Conservation (phyloP, 2,888 invertebrate species). For the Drosophila atripex region DNA sequence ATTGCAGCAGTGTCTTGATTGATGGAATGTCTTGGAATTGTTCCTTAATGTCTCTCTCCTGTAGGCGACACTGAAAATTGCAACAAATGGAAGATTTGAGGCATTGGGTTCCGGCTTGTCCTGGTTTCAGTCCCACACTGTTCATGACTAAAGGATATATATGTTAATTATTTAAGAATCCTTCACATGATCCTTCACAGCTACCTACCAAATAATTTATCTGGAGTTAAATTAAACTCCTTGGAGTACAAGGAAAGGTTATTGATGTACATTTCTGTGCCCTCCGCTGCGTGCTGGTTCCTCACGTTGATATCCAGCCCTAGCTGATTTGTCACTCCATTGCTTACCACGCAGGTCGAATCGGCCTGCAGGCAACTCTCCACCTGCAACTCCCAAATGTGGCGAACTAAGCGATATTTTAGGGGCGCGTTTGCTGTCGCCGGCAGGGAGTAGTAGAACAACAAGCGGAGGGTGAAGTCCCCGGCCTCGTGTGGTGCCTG, state of each 20-base stretch:
- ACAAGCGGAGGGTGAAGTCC: conserved; percentile 87
- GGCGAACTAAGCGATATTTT: conserved; percentile 86
- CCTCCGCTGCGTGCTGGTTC: conserved; percentile 88
- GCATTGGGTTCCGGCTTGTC: conserved; percentile 79
- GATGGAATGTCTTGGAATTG: conserved; percentile 37
- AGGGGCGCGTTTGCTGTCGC: conserved; percentile 59
- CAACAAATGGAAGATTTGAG: conserved; percentile 80
- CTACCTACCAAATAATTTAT: conserved; percentile 80
- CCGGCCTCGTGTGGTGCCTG: conserved; percentile 88
- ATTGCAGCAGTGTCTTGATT: conserved; percentile 53
- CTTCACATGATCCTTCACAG: background rate
- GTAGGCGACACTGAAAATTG: conserved; percentile 81
- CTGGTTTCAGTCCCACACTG: conserved; percentile 78
- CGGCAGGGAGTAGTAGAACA: conserved; percentile 89
- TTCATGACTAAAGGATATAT: conserved; percentile 74
- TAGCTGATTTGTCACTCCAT: conserved; percentile 85
- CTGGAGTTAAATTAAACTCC: conserved; percentile 74
- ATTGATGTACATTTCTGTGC: conserved; percentile 81
- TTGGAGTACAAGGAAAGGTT: conserved; percentile 80
- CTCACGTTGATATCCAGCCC: conserved; percentile 88
- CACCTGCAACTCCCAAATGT: conserved; percentile 87
- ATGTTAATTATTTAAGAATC: background rate
- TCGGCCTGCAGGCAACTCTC: conserved; percentile 86
- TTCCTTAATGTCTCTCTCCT: conserved; percentile 40
- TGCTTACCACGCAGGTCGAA: conserved; percentile 84